Evolutionary conservation across 1,140 invertebrate genomes (phyloP).

Genomic region (Scaptomyza pallida): DNA sequence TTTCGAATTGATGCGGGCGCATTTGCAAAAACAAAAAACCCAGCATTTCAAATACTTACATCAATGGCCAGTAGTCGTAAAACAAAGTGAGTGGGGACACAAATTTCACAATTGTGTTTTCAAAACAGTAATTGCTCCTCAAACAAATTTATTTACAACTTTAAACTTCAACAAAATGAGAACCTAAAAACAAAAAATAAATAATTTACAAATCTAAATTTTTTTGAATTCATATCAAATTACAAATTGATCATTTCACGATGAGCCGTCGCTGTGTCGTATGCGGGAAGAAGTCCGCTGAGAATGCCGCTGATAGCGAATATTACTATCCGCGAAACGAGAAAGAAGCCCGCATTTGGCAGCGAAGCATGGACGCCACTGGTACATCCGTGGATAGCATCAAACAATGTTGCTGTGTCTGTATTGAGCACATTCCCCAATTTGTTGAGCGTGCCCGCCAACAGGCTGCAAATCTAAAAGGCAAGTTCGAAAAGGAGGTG

Average conservation of each 20-base stretch:
- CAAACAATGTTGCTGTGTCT: slow-evolving; percentile 55
- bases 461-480: slow-evolving; percentile 24
- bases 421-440: slow-evolving; percentile 63
- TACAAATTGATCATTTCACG: slow-evolving; percentile 4
- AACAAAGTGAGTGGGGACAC: slow-evolving; percentile 25
- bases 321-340: slow-evolving; percentile 59
- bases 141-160: neutral
- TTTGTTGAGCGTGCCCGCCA: slow-evolving; percentile 57
- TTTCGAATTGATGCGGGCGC: neutral
- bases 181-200: neutral
- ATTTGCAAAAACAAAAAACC: neutral
- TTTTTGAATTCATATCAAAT: slow-evolving; percentile 5
- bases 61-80: neutral
- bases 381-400: slow-evolving; percentile 41
- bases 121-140: neutral
- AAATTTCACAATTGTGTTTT: slow-evolving; percentile 7
- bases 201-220: neutral
- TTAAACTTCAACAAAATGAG: neutral
- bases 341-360: slow-evolving; percentile 62
- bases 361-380: slow-evolving; percentile 54
- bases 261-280: slow-evolving; percentile 56
- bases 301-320: slow-evolving; percentile 7
- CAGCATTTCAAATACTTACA: neutral
- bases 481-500: neutral
- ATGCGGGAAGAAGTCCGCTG: slow-evolving; percentile 43